These are phyloP conservation scores for Drosophila melanocephala DNA, from an alignment of 2,888 invertebrate species.

Conservation along the genomic window DNA sequence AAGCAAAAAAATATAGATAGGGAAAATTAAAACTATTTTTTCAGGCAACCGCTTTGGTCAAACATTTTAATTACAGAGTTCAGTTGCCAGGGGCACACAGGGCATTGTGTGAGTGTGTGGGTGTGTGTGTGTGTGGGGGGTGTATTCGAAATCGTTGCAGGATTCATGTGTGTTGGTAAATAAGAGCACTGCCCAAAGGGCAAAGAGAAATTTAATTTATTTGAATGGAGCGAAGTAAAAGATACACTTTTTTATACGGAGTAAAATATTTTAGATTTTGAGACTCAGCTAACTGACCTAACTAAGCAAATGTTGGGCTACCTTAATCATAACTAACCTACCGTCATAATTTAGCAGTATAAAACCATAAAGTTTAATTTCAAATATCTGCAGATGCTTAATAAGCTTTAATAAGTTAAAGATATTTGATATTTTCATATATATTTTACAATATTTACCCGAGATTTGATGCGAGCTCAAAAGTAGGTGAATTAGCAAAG, in stretches of 20 bases:
- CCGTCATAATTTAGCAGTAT: too few relatives aligned
- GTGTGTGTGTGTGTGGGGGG: not conserved
- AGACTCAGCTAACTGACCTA: too few relatives aligned
- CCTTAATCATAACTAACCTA: too few relatives aligned
- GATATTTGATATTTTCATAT: not conserved
- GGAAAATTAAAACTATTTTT: constrained; percentile 33
- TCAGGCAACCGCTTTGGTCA: constrained; percentile 34
- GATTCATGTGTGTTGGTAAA: constrained; percentile 22
- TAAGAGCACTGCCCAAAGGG: not conserved
- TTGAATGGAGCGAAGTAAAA: not conserved
- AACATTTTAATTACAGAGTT: constrained; percentile 72
- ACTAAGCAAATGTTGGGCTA: too few relatives aligned
- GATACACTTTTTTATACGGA: not conserved
- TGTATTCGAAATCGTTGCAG: constrained; percentile 18
- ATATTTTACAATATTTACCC: not conserved
- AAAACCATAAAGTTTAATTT: not conserved
- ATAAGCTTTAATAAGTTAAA: not conserved
- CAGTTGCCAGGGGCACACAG: constrained; percentile 27
- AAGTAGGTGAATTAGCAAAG: not conserved
- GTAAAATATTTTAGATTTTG: not conserved
- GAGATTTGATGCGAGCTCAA: not conserved
- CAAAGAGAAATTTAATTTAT: constrained; percentile 9
- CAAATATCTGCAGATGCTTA: not conserved
- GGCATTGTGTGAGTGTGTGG: not conserved
- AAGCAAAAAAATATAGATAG: constrained; percentile 13